phyloP scores from a whole-genome alignment of 2,888 invertebrate genomes.

The Caenorhabditis macrosperma region DNA sequence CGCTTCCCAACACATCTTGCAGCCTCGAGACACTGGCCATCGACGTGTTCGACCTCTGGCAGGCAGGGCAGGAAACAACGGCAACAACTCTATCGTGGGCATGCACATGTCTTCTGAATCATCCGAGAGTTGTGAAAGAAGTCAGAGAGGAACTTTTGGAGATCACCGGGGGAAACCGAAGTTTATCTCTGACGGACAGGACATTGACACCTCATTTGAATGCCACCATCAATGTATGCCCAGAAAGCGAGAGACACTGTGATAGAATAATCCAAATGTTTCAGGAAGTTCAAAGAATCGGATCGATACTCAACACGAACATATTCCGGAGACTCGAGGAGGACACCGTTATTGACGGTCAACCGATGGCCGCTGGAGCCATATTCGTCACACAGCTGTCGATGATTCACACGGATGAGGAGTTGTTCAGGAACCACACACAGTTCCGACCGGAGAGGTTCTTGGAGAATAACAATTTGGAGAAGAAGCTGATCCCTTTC shows the following conservation, averaged over 20 bases:
- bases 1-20: background rate
- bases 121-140: constrained; percentile 23
- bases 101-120: constrained; percentile 32
- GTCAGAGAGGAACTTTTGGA: constrained; percentile 41
- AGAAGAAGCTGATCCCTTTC: constrained; percentile 49
- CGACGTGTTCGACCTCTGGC: constrained; percentile 62
- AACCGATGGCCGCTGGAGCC: constrained; percentile 35
- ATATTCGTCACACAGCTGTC: constrained; percentile 49
- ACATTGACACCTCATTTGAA: constrained; percentile 48
- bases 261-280: background rate
- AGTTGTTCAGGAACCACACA: constrained; percentile 24
- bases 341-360: constrained; percentile 50
- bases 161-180: constrained; percentile 46
- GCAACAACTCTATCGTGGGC: constrained; percentile 61
- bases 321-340: constrained; percentile 36
- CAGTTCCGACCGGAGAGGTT: constrained; percentile 30
- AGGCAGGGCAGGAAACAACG: constrained; percentile 69
- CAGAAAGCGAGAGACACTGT: no score
- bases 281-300: constrained; percentile 65
- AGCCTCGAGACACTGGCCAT: constrained; percentile 21
- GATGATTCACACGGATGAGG: constrained; percentile 47
- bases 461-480: constrained; percentile 8
- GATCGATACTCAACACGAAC: constrained; percentile 58
- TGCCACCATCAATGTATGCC: constrained; percentile 41
- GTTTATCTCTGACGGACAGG: constrained; percentile 32